Percentiles rank a stretch among this genome's conserved stretches.
Conservation (phyloP, 2,113 vertebrate species). For the Passer montanus region DNA sequence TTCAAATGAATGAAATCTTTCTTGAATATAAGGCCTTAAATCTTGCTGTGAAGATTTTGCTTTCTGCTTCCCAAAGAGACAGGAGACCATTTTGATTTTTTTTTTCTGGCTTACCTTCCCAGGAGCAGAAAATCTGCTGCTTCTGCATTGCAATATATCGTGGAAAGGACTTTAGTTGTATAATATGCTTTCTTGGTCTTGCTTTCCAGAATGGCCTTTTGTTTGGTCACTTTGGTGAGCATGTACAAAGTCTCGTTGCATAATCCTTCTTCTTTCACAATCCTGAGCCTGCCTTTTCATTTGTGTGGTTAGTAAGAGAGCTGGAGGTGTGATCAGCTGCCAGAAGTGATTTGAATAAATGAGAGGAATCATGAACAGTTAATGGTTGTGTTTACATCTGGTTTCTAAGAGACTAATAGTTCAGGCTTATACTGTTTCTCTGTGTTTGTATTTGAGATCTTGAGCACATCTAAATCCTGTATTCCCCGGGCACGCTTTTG, state of each 20-base stretch:
- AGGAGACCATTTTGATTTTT: not conserved
- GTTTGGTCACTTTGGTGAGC: not conserved
- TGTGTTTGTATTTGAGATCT: not conserved
- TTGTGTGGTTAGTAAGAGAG: conserved; percentile 33
- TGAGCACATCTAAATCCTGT: not conserved
- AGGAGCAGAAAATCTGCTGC: not conserved
- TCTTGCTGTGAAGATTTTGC: not conserved
- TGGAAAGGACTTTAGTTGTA: not conserved
- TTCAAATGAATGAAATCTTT: not conserved
- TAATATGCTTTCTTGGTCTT: conserved; percentile 5
- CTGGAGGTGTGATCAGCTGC: conserved; percentile 4
- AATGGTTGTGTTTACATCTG: conserved; percentile 47
- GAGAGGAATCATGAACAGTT: conserved; percentile 17
- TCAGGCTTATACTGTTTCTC: not conserved
- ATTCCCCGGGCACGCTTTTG: not conserved
- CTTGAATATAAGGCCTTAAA: not conserved
- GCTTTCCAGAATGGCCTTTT: conserved; percentile 4
- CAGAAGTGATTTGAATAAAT: conserved; percentile 32
- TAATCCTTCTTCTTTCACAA: conserved; percentile 32
- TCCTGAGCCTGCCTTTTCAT: not conserved
- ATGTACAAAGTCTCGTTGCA: not conserved
- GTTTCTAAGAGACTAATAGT: conserved; percentile 53
- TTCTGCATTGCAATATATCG: not conserved
- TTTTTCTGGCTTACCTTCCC: not conserved
- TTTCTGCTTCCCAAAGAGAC: not conserved